Percentiles rank a stretch among this genome's conserved stretches.
Evolutionary conservation across 2,888 invertebrate species (phyloP).

Genomic region (Ophion ellenae): DNA sequence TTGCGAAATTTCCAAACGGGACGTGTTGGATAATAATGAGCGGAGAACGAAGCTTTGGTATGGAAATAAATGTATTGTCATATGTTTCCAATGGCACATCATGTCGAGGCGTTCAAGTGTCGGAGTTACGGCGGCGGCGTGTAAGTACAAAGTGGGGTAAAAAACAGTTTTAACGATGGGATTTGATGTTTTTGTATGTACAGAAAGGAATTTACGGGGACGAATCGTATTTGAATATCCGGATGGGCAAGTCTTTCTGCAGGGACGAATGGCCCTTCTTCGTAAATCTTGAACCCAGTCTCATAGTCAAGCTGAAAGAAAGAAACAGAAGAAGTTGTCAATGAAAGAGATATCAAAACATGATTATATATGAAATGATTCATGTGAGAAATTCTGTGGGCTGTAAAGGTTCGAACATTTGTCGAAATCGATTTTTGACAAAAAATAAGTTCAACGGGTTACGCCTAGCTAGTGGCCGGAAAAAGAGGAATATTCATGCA

Average conservation of each 20-base stretch:
- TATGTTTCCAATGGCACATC: background rate
- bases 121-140: background rate
- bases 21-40: background rate
- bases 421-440: too few species aligned
- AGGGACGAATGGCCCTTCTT: background rate
- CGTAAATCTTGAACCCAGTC: conserved; percentile 66
- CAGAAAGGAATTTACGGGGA: background rate
- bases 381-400: background rate
- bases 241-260: conserved; percentile 55
- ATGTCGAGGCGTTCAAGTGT: background rate
- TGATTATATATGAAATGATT: conserved; percentile 1
- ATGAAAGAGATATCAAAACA: background rate
- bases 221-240: conserved; percentile 54
- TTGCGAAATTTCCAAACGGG: too few species aligned
- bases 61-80: background rate
- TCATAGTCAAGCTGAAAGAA: conserved; percentile 69
- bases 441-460: too few species aligned
- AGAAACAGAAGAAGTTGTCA: background rate
- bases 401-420: background rate
- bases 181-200: background rate
- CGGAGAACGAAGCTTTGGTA: background rate
- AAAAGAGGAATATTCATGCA: too few species aligned
- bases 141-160: background rate
- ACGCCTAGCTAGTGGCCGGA: too few species aligned
- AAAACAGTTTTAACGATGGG: background rate